Conservation (phyloP, 2,113 vertebrate genomes). For the Galemys pyrenaicus region DNA sequence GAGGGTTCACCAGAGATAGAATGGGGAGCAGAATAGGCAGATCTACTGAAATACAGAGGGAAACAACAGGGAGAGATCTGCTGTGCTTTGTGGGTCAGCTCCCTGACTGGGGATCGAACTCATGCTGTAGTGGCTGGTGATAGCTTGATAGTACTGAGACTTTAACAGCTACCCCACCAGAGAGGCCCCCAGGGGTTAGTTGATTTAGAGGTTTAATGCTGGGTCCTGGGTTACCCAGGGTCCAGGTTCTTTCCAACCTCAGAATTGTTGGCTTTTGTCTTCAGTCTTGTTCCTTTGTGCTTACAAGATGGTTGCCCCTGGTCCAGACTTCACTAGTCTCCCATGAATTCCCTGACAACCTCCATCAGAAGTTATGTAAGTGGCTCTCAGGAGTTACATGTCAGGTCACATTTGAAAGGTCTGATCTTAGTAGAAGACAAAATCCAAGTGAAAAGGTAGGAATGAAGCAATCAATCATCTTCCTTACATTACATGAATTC, state of each 20-base stretch:
- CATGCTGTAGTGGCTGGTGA: too few species aligned
- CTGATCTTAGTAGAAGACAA: neutral
- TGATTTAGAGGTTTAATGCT: neutral
- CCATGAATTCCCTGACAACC: accelerated
- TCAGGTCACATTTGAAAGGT: too few species aligned
- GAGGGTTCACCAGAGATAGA: too few species aligned
- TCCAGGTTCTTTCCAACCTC: neutral
- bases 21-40: too few species aligned
- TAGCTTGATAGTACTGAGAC: too few species aligned
- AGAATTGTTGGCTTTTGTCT: neutral
- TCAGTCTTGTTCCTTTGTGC: neutral
- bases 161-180: too few species aligned
- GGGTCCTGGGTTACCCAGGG: too few species aligned
- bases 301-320: neutral
- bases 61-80: too few species aligned
- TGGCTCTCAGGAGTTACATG: neutral
- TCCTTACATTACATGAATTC: neutral
- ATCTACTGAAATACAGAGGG: too few species aligned
- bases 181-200: too few species aligned
- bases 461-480: neutral
- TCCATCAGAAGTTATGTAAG: neutral
- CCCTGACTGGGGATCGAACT: too few species aligned
- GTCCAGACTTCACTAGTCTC: neutral
- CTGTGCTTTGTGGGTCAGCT: too few species aligned
- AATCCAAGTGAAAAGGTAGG: neutral